Conservation (phyloP, 37 sponge, comb jelly and placozoan species). For the Cladorhizidae sp. region DNA sequence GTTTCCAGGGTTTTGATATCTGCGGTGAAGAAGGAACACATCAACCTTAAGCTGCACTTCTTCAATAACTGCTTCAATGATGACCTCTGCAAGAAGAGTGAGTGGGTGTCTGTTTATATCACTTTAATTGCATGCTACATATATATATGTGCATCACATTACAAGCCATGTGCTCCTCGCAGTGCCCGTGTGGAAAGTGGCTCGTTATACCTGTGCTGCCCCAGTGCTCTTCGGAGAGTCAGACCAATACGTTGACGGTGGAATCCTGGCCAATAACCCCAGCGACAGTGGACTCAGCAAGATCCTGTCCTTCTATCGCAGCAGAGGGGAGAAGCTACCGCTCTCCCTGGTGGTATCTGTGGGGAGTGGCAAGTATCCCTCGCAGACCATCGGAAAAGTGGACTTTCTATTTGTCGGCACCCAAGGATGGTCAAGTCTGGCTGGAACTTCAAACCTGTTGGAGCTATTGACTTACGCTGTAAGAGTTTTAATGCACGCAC, state of each 20-base stretch:
- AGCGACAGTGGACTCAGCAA: constrained; percentile 38
- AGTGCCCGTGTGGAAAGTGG: constrained; percentile 57
- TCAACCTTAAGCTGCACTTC: constrained; percentile 49
- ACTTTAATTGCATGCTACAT: no score
- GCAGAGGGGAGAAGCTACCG: constrained; percentile 33
- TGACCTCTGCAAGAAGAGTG: constrained; percentile 22
- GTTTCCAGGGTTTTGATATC: constrained; percentile 43
- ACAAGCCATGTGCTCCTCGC: not conserved
- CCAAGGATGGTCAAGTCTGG: constrained; percentile 14
- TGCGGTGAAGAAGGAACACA: constrained; percentile 48
- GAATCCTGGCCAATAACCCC: constrained; percentile 57
- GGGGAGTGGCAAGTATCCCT: constrained; percentile 54
- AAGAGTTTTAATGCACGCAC: constrained; percentile 6
- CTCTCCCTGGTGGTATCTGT: constrained; percentile 67
- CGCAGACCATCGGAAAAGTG: constrained; percentile 27
- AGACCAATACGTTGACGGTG: constrained; percentile 57
- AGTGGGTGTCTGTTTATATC: not conserved
- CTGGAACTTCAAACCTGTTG: constrained; percentile 31
- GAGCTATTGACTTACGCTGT: constrained; percentile 49
- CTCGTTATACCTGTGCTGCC: constrained; percentile 60
- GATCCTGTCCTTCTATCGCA: constrained; percentile 51
- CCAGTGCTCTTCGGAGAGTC: constrained; percentile 41
- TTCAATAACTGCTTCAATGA: constrained; percentile 70
- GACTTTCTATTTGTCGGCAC: constrained; percentile 42
- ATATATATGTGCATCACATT: not conserved